Base-by-base conservation (phyloP, 2,113 vertebrate genomes). In the Mesoclemmys tuberculata region DNA sequence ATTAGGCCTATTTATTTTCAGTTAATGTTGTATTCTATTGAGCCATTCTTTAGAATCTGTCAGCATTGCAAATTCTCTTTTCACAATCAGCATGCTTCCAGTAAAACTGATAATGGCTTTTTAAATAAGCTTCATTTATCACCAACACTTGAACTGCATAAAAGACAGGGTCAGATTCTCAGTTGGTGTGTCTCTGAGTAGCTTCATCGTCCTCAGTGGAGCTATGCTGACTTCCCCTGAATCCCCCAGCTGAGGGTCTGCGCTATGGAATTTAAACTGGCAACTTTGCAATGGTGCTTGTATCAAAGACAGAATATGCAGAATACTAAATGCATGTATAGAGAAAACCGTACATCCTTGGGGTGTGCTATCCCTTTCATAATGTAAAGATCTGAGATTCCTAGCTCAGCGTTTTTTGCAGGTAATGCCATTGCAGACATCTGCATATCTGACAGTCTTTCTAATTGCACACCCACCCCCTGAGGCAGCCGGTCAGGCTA, bases 21-120 rank as follows among this genome's bases (percentile, higher is more conserved):
- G 64, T 41, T 74, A 74, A 41, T 38, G n/a, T 41, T 92, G 85
- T 82, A 94, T 82, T 74, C 82, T 91, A 80, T 0, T 1, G 35
- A 82, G 85, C 75, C n/a, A 12, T 89, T 95, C 92, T 46, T 83
- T 35, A 44, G 92, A 80, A 93, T 95, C 85, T 95, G 90, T 96
- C 96, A 96, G 83, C 85, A 84, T 95, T 94, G 85, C 95, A 96
- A 95, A 95, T 95, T 95, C 81, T 75, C 83, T 2, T 97, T 97
- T 94, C 95, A 90, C 96, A 97, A 96, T 91, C 95, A 81, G 54
- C 95, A 94, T 97, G 96, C 93, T 96, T 95, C 90, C 89, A 96
- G 11, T 4, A 35, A 89, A 88, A 85, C 5, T 35, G 93, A 97
- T 95, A 96, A 96, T 96, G 89, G 85, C 85, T 4, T 92, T 86